Evolutionary conservation across 2,113 vertebrate species (phyloP), one percentile per base, ranked within the genome.

Genomic region (Aythya baeri): DNA sequence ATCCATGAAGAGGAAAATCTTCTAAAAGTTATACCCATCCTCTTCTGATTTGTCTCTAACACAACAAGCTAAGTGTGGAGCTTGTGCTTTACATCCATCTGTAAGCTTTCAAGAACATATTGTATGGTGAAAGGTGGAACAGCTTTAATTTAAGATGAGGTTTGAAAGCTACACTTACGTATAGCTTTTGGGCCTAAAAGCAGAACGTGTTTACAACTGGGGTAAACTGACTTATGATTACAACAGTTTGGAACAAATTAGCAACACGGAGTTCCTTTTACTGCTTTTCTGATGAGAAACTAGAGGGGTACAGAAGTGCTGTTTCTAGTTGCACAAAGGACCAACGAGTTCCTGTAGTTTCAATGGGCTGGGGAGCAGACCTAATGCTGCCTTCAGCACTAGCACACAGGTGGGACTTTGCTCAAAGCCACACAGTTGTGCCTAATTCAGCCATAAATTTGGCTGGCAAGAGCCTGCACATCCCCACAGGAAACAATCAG

Each of bases 101-200:
- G 20, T 17, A 20, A 43, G 36, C 59, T 68, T 38, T 63, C 54
- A 68, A 31, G 43, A 81, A 34, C 59, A 36, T 75, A 9, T 4
- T 17, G 12, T 7, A 38, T 0, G 2, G 38, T 11, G 21, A 59
- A 75, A 80, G 23, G 41, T 57, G 4, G 21, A 54, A 80, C 72
- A 20, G 18, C 31, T 59, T 63, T 49, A 12, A 15, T 43, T 80
- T 20, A 38, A 41, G 43, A 59, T 13, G 27, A 36, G 13, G 5
- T 29, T 73, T 54, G 38, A 83, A 83, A 83, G 25, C 13, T 34
- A 41, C 0, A 0, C 14, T 31, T 55, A 27, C 16, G 2, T 0
- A 62, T 1, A 66, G 14, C 13, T 79, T 79, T 49, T n/a, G 76
- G 36, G n/a, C 31, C 67, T 32, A 71, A 74, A 1, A 3, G 22